These are phyloP conservation scores for Kryptopterus vitreolus DNA, from an alignment of 2,797 vertebrate species.

Conservation along the genomic window DNA sequence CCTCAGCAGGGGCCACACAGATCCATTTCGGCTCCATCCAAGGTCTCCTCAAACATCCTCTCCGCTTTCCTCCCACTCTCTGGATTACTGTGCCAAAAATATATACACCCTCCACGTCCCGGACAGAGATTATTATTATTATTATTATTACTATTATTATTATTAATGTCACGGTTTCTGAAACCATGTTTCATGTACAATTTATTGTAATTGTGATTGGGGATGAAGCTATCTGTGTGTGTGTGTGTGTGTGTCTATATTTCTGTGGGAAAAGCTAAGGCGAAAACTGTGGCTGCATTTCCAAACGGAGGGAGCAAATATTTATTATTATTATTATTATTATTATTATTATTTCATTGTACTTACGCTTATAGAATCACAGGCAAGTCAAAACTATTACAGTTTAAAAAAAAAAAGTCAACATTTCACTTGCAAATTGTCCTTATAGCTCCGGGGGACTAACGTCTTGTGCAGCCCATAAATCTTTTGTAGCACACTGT, in stretches of 20 bases:
- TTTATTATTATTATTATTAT: no score
- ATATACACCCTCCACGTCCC: conserved; percentile 48
- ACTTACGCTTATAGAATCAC: background rate
- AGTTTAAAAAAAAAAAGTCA: no score
- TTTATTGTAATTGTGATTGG: conserved; percentile 34
- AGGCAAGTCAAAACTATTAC: background rate
- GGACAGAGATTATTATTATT: conserved; percentile 13
- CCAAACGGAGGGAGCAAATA: background rate
- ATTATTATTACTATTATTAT: conserved; percentile 26
- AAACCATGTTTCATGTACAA: conserved; percentile 1
- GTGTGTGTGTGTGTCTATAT: background rate
- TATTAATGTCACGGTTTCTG: background rate
- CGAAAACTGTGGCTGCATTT: background rate
- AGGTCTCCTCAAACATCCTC: conserved; percentile 49
- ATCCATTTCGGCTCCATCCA: conserved; percentile 65
- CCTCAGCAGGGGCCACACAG: conserved; percentile 58
- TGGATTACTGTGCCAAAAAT: conserved; percentile 57
- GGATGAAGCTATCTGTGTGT: conserved; percentile 21
- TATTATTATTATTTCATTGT: conserved; percentile 14
- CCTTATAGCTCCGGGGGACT: background rate
- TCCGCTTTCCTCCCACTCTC: conserved; percentile 59
- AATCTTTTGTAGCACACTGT: background rate
- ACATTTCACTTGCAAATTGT: background rate
- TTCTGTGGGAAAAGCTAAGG: background rate
- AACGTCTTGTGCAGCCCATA: background rate